Percentiles rank a stretch among this genome's conserved stretches.
These are phyloP conservation scores for Drosophila algonquin DNA, from an alignment of 2,888 invertebrate genomes.

Conservation along the genomic window DNA sequence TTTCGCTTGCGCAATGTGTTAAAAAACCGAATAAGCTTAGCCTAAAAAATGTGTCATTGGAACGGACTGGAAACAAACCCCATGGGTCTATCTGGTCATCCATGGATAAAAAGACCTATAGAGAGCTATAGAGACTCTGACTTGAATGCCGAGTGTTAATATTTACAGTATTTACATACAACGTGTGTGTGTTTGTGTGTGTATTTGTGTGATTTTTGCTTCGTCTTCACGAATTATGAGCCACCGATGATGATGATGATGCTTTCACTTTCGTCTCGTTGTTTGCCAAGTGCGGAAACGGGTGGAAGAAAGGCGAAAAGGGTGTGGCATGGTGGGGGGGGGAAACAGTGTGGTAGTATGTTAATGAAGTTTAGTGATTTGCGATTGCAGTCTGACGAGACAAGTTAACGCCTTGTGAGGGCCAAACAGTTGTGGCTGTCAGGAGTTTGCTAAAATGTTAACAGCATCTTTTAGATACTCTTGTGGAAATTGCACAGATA, in stretches of 20 bases:
- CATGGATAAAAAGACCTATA: not conserved
- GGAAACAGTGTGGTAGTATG: slow-evolving; percentile 21
- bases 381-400: slow-evolving; percentile 31
- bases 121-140: slow-evolving; percentile 14
- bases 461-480: slow-evolving; percentile 1
- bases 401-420: slow-evolving; percentile 34
- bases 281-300: slow-evolving; percentile 55
- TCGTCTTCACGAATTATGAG: slow-evolving; percentile 45
- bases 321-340: slow-evolving; percentile 5
- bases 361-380: slow-evolving; percentile 34
- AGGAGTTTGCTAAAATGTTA: slow-evolving; percentile 10
- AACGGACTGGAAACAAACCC: slow-evolving; percentile 5
- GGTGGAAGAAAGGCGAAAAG: slow-evolving; percentile 16
- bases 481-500: too few species aligned
- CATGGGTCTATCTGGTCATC: not conserved
- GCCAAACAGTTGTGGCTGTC: slow-evolving; percentile 13
- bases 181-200: slow-evolving; percentile 14
- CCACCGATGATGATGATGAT: slow-evolving; percentile 36
- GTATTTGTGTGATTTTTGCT: slow-evolving; percentile 10
- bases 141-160: slow-evolving; percentile 32
- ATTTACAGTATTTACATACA: slow-evolving; percentile 70
- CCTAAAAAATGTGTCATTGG: slow-evolving; percentile 40
- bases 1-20: slow-evolving; percentile 41
- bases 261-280: slow-evolving; percentile 74
- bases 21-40: slow-evolving; percentile 41